These are phyloP conservation scores for Cassiopea xamachana DNA, from an alignment of 30 jellyfish, hydroid and myxozoan genomes.

Conservation along the genomic window DNA sequence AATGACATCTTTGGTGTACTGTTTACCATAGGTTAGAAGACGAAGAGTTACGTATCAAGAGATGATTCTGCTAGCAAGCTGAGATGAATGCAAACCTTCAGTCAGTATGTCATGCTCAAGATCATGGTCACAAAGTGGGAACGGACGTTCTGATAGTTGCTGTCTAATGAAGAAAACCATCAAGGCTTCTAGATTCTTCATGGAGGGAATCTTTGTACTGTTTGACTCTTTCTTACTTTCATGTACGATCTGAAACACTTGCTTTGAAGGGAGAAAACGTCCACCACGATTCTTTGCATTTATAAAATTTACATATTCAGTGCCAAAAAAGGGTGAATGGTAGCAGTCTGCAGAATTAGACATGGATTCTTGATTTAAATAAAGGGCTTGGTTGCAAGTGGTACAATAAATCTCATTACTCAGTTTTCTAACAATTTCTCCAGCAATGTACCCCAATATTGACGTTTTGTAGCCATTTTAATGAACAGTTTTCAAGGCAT, in stretches of 20 bases:
- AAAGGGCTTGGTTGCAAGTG: conserved; percentile 26
- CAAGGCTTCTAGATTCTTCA: not conserved
- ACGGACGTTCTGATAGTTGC: conserved; percentile 1
- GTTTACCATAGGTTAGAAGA: conserved; percentile 19
- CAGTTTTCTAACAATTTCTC: conserved; percentile 49
- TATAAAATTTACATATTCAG: not conserved
- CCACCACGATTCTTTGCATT: conserved; percentile 45
- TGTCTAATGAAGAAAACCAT: not conserved
- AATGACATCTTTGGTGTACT: conserved; percentile 15
- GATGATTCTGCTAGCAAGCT: not conserved
- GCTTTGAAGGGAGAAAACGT: not conserved
- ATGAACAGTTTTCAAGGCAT: not conserved
- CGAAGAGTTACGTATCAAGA: conserved; percentile 1
- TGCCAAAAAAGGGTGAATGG: conserved; percentile 10
- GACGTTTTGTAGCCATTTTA: not conserved
- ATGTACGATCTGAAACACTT: conserved; percentile 2
- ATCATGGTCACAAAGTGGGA: conserved; percentile 8
- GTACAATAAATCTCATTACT: conserved; percentile 18
- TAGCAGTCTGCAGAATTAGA: not conserved
- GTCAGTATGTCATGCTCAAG: conserved; percentile 9
- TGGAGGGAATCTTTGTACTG: not conserved
- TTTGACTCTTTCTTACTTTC: conserved; percentile 22
- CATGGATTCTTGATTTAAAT: not conserved
- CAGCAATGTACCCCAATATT: conserved; percentile 64
- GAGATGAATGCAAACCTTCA: conserved; percentile 9